phyloP scores from a whole-genome alignment of 2,888 invertebrate genomes.

The Chloroclysta siterata region DNA sequence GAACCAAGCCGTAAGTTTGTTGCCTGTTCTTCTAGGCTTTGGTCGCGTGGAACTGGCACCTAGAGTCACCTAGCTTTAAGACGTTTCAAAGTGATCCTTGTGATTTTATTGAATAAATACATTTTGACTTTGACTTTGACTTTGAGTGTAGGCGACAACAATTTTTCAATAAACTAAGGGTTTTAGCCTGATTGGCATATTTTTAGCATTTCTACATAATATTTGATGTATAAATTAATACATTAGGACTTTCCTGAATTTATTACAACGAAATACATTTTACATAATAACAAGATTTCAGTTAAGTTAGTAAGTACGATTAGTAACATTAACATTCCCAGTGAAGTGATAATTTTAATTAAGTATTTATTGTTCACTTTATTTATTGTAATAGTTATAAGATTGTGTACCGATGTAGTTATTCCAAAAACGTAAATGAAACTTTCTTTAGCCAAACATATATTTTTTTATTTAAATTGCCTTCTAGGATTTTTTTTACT shows the following conservation, averaged over 20 bases:
- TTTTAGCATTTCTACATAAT: constrained; percentile 15
- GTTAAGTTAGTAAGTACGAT: constrained; percentile 3
- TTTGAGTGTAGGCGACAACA: background rate
- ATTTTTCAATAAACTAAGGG: constrained; percentile 10
- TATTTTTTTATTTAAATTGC: constrained; percentile 1
- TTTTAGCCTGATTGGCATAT: constrained; percentile 10
- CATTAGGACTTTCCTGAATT: background rate
- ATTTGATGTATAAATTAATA: constrained; percentile 5
- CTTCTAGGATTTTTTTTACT: background rate
- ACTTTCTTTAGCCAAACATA: constrained; percentile 2
- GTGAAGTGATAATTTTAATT: constrained; percentile 41
- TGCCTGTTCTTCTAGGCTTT: too few species aligned
- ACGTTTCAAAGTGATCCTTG: too few species aligned
- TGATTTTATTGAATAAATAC: too few species aligned
- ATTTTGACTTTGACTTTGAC: too few species aligned
- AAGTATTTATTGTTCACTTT: constrained; percentile 42
- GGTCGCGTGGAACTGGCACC: too few species aligned
- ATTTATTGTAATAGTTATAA: constrained; percentile 36
- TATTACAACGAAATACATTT: constrained; percentile 7
- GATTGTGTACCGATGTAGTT: constrained; percentile 36
- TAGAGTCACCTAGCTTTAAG: too few species aligned
- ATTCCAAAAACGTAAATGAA: constrained; percentile 28
- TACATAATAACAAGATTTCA: background rate
- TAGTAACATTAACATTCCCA: constrained; percentile 44
- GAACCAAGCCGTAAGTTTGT: too few species aligned